A percentile compares a stretch with the other conserved stretches of the same genome.
Evolutionary conservation across 2,797 vertebrate species (phyloP).

Genomic region (Chiroxiphia lanceolata): DNA sequence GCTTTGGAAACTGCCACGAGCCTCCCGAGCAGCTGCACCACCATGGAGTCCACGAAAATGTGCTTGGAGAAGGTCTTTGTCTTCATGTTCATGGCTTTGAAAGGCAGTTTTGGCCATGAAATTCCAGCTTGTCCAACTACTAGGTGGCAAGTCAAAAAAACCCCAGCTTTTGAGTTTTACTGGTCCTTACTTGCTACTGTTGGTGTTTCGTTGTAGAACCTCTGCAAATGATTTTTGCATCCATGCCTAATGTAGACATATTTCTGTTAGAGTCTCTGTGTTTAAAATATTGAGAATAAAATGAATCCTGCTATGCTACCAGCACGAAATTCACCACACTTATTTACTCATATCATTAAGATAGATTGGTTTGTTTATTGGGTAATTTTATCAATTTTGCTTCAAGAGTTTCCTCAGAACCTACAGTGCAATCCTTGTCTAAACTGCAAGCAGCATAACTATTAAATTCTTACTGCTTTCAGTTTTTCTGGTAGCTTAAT

Average conservation of each 20-base stretch:
- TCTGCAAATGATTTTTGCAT: not conserved
- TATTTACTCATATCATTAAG: not conserved
- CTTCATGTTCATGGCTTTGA: not conserved
- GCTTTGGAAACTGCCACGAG: not conserved
- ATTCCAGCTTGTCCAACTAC: not conserved
- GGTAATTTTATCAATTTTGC: not conserved
- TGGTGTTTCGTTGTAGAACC: not conserved
- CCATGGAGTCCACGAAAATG: fast-evolving
- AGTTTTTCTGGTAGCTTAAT: not conserved
- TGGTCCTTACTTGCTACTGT: not conserved
- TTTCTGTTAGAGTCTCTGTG: not conserved
- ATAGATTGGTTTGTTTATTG: not conserved
- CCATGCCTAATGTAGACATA: not conserved
- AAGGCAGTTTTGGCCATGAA: not conserved
- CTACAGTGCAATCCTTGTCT: not conserved
- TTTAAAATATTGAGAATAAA: not conserved
- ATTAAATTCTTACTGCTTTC: not conserved
- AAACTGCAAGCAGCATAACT: not conserved
- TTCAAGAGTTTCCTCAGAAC: not conserved
- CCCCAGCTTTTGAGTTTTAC: not conserved
- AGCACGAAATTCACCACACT: not conserved
- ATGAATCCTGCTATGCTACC: not conserved
- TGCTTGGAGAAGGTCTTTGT: not conserved
- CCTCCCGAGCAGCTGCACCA: not conserved
- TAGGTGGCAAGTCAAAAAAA: fast-evolving